Conservation (phyloP, 2,113 vertebrate species). For the Plecotus auritus region DNA sequence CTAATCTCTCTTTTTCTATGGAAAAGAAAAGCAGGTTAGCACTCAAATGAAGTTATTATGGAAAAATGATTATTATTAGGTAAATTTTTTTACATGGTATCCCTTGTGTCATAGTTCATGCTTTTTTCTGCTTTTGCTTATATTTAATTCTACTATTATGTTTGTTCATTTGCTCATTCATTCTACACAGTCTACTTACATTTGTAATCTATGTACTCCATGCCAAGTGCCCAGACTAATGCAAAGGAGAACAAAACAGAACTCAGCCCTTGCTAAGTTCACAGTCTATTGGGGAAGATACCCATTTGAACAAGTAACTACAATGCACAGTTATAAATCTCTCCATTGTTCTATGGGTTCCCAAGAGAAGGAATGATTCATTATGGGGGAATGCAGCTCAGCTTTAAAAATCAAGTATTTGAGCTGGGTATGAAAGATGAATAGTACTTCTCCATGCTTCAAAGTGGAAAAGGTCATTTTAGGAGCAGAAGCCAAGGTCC, state of each 20-base stretch:
- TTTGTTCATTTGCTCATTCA: neutral
- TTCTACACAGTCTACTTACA: neutral
- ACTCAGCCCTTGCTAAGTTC: neutral
- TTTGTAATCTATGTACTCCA: neutral
- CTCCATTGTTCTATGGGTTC: neutral
- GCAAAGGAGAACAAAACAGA: neutral
- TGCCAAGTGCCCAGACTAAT: neutral
- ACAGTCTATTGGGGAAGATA: neutral
- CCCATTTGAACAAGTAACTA: neutral
- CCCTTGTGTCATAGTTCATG: neutral
- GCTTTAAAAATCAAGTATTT: neutral
- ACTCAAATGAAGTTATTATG: neutral
- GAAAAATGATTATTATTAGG: neutral
- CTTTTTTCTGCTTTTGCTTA: neutral
- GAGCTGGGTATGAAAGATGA: neutral
- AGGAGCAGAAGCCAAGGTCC: neutral
- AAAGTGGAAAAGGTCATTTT: neutral
- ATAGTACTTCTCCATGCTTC: neutral
- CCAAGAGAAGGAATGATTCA: neutral
- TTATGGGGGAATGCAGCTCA: neutral
- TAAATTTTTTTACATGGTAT: neutral
- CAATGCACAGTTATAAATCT: neutral
- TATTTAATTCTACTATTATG: neutral
- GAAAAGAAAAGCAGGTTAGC: neutral
- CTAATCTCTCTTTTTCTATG: neutral